Percentiles rank a stretch among this genome's conserved stretches.
Evolutionary conservation across 1,140 invertebrate species (phyloP).

Genomic region (Argopecten irradians): DNA sequence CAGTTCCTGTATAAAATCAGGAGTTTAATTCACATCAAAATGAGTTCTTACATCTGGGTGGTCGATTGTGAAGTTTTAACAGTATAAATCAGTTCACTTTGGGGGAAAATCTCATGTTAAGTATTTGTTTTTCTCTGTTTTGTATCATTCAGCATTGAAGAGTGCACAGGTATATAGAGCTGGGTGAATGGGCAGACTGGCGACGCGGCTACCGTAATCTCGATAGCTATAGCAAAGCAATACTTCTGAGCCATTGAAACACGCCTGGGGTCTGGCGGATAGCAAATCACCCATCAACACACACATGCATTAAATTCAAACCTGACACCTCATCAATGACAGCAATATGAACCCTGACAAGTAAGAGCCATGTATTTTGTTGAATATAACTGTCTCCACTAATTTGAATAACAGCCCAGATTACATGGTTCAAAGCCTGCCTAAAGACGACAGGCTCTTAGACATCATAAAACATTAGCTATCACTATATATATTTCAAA

Average conservation of each 20-base stretch:
- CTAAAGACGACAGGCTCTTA: background rate
- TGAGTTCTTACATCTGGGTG: background rate
- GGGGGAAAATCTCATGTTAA: conserved; percentile 10
- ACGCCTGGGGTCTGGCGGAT: background rate
- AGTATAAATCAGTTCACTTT: background rate
- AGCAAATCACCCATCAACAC: conserved; percentile 20
- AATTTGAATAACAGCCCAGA: conserved; percentile 3
- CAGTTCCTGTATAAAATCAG: background rate
- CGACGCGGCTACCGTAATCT: background rate
- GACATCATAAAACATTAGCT: conserved; percentile 5
- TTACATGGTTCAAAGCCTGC: conserved; percentile 21
- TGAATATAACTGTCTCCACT: conserved; percentile 21
- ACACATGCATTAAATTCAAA: conserved; percentile 23
- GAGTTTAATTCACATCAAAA: conserved; percentile 10
- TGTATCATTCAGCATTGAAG: conserved; percentile 3
- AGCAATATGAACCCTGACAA: conserved; percentile 21
- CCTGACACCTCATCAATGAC: conserved; percentile 20
- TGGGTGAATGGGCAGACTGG: background rate
- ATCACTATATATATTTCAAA: conserved; percentile 23
- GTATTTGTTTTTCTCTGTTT: conserved; percentile 23
- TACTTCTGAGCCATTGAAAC: background rate
- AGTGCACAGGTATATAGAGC: conserved; percentile 7
- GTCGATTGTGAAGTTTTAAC: background rate
- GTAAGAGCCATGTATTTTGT: conserved; percentile 17
- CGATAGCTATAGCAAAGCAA: background rate